These are phyloP conservation scores for Metallyticus violacea DNA, from an alignment of 2,888 invertebrate species.

Conservation along the genomic window DNA sequence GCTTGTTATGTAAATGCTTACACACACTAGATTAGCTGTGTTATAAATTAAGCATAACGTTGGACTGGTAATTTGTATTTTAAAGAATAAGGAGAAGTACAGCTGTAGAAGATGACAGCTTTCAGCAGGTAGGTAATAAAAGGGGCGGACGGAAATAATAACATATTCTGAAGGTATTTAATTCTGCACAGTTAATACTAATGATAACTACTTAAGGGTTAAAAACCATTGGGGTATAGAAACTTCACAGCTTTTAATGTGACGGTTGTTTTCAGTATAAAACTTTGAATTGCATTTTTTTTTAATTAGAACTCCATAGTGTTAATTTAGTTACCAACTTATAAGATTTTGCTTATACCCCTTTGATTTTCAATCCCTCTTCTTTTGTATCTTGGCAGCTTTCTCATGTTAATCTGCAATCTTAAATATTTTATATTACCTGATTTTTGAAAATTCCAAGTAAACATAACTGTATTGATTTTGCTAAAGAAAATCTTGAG, in stretches of 20 bases:
- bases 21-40: background rate
- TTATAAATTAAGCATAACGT: background rate
- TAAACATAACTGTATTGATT: background rate
- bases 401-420: background rate
- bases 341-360: background rate
- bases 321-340: no score
- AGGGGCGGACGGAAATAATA: conserved; percentile 1
- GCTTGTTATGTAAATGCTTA: background rate
- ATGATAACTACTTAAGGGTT: background rate
- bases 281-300: background rate
- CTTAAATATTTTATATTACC: background rate
- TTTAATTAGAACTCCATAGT: background rate
- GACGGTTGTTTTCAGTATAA: background rate
- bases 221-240: background rate
- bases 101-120: background rate
- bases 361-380: background rate
- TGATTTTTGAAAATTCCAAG: background rate
- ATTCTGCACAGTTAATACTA: background rate
- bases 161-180: background rate
- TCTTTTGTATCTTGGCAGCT: background rate
- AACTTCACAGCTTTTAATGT: background rate
- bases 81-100: background rate
- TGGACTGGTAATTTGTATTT: conserved; percentile 8
- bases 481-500: background rate
- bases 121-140: conserved; percentile 2